A percentile compares a stretch with the other conserved stretches of the same genome.
Evolutionary conservation across 1,140 invertebrate genomes (phyloP).

Genomic region (Drosophila ercepeae): DNA sequence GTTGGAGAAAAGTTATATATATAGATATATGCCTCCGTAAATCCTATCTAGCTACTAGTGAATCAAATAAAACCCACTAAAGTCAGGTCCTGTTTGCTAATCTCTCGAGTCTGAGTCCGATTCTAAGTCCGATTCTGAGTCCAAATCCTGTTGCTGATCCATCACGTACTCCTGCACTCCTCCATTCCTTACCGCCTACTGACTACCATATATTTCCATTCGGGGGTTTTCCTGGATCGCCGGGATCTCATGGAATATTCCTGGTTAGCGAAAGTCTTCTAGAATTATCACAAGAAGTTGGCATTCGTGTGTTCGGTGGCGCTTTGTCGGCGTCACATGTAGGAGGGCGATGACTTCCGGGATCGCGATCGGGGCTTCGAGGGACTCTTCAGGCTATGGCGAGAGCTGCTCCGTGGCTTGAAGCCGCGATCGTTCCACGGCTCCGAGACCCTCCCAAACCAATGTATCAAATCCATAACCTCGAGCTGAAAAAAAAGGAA

Average conservation of each 20-base stretch:
- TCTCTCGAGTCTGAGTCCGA: constrained; percentile 26
- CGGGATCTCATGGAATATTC: too few species aligned
- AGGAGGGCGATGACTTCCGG: constrained; percentile 77
- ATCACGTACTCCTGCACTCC: not conserved
- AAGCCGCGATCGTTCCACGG: constrained; percentile 73
- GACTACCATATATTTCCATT: constrained; percentile 12
- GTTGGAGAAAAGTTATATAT: not conserved
- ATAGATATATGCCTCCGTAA: constrained; percentile 22
- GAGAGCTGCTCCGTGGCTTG: constrained; percentile 66
- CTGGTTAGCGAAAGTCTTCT: constrained; percentile 30
- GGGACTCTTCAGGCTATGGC: constrained; percentile 73
- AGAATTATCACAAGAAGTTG: constrained; percentile 55
- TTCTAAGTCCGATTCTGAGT: not conserved
- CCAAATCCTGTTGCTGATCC: not conserved
- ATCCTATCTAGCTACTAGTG: constrained; percentile 40
- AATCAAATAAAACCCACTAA: constrained; percentile 44
- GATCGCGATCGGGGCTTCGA: constrained; percentile 74
- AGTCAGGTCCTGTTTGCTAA: constrained; percentile 36
- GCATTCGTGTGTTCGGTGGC: constrained; percentile 50
- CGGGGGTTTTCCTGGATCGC: constrained; percentile 8
- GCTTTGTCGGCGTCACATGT: constrained; percentile 75
- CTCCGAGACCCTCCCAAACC: constrained; percentile 78
- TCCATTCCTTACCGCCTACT: too few species aligned
- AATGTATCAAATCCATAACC: constrained; percentile 78
- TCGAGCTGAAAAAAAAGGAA: constrained; percentile 48